Evolutionary conservation across 2,888 invertebrate species (phyloP).

Genomic region (Mythimna ferrago): DNA sequence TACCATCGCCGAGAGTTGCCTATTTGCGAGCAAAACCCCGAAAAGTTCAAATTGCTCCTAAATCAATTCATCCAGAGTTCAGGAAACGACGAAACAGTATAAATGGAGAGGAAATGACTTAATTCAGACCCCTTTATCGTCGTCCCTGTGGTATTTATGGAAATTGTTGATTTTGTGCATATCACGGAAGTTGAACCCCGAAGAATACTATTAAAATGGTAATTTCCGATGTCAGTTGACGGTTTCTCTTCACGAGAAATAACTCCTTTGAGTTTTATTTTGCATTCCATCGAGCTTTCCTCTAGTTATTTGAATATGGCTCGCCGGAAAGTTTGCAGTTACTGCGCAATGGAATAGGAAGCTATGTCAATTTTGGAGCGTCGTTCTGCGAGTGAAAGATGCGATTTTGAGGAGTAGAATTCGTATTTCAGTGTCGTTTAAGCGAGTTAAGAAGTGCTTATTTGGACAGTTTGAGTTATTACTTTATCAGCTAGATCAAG

Average conservation of each 20-base stretch:
- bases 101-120: slow-evolving; percentile 29
- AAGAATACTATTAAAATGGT: slow-evolving; percentile 64
- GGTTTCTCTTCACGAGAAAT: slow-evolving; percentile 16
- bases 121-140: slow-evolving; percentile 28
- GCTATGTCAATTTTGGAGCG: slow-evolving; percentile 23
- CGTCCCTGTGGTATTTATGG: slow-evolving; percentile 48
- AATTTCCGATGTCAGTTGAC: slow-evolving; percentile 53
- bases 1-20: slow-evolving; percentile 10
- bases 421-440: slow-evolving; percentile 45
- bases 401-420: slow-evolving; percentile 37
- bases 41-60: slow-evolving; percentile 15
- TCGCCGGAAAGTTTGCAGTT: slow-evolving; percentile 20
- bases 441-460: slow-evolving; percentile 42
- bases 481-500: slow-evolving; percentile 37
- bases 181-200: slow-evolving; percentile 56
- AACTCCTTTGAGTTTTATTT: slow-evolving; percentile 47
- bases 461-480: slow-evolving; percentile 54
- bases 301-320: slow-evolving; percentile 32
- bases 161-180: slow-evolving; percentile 60
- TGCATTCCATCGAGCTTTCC: slow-evolving; percentile 46
- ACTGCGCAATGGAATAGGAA: slow-evolving; percentile 49
- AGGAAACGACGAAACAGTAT: slow-evolving; percentile 29
- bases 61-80: slow-evolving; percentile 15
- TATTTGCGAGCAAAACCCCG: slow-evolving; percentile 23
- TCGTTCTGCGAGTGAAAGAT: slow-evolving; percentile 27